These are phyloP conservation scores for Hemiprocne comata DNA, from an alignment of 2,113 vertebrate species.

Conservation along the genomic window DNA sequence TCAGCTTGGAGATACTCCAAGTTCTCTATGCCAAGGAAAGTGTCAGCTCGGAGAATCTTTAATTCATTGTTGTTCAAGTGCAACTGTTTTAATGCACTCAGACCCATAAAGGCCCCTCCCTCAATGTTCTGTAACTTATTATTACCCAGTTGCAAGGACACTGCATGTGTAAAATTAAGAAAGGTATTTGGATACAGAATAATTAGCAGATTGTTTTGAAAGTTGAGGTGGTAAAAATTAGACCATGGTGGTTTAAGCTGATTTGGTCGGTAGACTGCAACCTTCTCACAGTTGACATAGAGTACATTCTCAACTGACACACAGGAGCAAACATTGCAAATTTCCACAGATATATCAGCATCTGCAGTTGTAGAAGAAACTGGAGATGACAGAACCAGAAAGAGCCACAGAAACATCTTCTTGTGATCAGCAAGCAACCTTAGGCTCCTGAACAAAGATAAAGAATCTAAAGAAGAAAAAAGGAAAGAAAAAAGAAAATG, in stretches of 20 bases:
- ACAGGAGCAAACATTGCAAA: conserved; percentile 96
- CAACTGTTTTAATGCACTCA: conserved; percentile 95
- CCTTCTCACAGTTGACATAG: conserved; percentile 98
- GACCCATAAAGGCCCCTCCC: conserved; percentile 94
- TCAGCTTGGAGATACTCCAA: conserved; percentile 99
- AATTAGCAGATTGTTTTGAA: conserved; percentile 96
- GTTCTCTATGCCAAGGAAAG: conserved; percentile 97
- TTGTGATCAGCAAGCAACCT: conserved; percentile 88
- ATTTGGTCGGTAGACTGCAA: conserved; percentile 94
- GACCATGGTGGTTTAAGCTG: conserved; percentile 93
- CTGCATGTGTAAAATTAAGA: conserved; percentile 96
- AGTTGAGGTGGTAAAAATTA: conserved; percentile 96
- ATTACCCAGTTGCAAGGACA: conserved; percentile 97
- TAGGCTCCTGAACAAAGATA: conserved; percentile 81
- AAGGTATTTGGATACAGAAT: conserved; percentile 96
- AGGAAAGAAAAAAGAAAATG: conserved; percentile 61
- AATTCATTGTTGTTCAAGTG: conserved; percentile 99
- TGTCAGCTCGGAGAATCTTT: conserved; percentile 94
- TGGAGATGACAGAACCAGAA: conserved; percentile 90
- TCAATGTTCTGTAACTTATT: conserved; percentile 98
- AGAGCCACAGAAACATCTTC: conserved; percentile 98
- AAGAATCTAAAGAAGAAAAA: conserved; percentile 81
- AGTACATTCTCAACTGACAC: conserved; percentile 97
- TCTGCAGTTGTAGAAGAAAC: conserved; percentile 85
- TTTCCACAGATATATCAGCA: conserved; percentile 90